phyloP scores from a whole-genome alignment of 2,888 invertebrate species.

The Harpalus rubripes region DNA sequence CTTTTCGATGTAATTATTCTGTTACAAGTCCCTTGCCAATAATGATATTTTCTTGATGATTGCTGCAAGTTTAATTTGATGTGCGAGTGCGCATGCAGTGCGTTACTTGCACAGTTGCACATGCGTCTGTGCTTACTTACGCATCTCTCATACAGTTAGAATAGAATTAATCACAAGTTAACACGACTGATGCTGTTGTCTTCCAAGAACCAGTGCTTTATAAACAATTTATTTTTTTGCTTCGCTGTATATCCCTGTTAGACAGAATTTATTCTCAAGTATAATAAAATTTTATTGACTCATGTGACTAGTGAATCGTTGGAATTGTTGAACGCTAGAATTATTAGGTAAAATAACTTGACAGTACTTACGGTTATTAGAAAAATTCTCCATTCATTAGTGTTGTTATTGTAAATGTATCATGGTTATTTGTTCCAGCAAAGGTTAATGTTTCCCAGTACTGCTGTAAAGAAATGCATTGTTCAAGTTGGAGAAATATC shows the following conservation, averaged over 20 bases:
- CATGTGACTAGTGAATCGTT: conserved; percentile 64
- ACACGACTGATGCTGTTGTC: conserved; percentile 41
- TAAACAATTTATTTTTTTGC: conserved; percentile 58
- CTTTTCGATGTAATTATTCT: neutral
- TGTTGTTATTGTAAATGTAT: conserved; percentile 27
- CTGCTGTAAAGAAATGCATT: neutral
- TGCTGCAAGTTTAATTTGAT: neutral
- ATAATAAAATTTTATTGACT: conserved; percentile 66
- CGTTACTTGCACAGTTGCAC: conserved; percentile 12
- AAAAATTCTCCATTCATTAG: conserved; percentile 62
- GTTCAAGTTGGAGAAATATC: neutral
- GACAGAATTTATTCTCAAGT: conserved; percentile 64
- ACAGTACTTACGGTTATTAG: conserved; percentile 35
- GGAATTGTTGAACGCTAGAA: conserved; percentile 64
- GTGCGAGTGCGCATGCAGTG: neutral
- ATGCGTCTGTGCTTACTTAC: neutral
- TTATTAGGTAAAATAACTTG: conserved; percentile 58
- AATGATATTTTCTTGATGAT: neutral
- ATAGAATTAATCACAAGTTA: conserved; percentile 63
- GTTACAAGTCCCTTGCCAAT: neutral
- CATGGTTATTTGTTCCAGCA: conserved; percentile 28
- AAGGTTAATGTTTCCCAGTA: conserved; percentile 5
- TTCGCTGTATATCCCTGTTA: conserved; percentile 60
- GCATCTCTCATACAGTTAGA: conserved; percentile 46
- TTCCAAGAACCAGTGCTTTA: conserved; percentile 57